Evolutionary conservation across 2,888 invertebrate species (phyloP), one percentile per base, ranked within the genome.

Genomic region (Leptodirus hochenwartii): DNA sequence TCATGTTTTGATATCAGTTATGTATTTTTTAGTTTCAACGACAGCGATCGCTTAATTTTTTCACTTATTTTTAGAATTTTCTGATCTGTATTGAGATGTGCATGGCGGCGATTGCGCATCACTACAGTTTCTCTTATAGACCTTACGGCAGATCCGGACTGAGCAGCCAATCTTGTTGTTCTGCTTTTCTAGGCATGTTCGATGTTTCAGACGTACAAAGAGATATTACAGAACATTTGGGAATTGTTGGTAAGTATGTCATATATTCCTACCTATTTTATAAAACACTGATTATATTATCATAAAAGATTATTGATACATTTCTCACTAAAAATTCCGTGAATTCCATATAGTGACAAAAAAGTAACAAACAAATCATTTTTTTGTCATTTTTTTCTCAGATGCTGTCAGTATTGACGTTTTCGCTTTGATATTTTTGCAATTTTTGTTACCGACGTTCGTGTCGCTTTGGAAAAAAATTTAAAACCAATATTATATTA

Each of bases 81-180:
- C 59, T 88, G 32, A 90, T 95, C 41, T 95, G 95, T 52, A 85
- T 95, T 47, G 95, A 95, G 63, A 95, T 95, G 95, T 91, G 93
- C 51, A 53, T 93, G 44, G 93, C 93, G 14, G 88, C 93, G 2
- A 70, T 93, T 14, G 93, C 90, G 1, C 93, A 95, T 54, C 87
- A 88, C 53, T 93, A 82, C 56, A 85, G 88, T 46, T 95, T 95
- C 55, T 84, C 90, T n/a, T 84, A 90, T 54, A 73, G 78, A 50
- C 84, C 85, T 22, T 95, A 72, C 49, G 66, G 79, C 43, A 73
- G 43, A 24, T 39, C 47, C 4, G 52, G 46, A 3, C 42, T 44
- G 13, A 37, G 41, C 14, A 43, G 43, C 15, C 51, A 51, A 27
- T 47, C 48, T 2, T 80, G 81, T 52, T 79, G 81, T 44, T 68